phyloP scores from a whole-genome alignment of 2,888 invertebrate species.

The Drosophila anomalata region DNA sequence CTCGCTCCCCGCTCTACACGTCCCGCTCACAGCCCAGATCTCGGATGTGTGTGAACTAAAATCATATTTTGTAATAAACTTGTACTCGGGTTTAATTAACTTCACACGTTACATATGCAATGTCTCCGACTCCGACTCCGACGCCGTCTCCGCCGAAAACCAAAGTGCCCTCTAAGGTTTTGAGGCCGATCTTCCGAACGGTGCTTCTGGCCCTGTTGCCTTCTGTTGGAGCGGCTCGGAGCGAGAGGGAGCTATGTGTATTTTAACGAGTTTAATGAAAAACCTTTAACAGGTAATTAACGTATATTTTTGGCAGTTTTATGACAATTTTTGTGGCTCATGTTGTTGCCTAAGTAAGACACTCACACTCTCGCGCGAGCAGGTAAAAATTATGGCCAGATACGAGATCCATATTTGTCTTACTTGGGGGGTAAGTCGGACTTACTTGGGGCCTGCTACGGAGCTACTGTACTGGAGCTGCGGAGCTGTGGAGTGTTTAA shows the following conservation, averaged over 20 bases:
- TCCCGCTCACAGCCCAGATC: constrained; percentile 8
- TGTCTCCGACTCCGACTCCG: not conserved
- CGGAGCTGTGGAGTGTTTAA: constrained; percentile 65
- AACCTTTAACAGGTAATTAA: constrained; percentile 78
- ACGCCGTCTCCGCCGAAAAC: constrained; percentile 1
- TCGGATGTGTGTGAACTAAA: constrained; percentile 62
- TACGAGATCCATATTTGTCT: constrained; percentile 48
- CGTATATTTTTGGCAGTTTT: constrained; percentile 77
- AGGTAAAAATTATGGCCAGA: constrained; percentile 27
- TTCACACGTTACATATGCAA: constrained; percentile 67
- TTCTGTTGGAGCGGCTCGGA: not conserved
- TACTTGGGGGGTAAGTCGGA: constrained; percentile 22
- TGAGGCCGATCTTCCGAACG: constrained; percentile 42
- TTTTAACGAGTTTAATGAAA: constrained; percentile 78
- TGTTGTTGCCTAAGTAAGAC: constrained; percentile 59
- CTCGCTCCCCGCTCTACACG: constrained; percentile 2
- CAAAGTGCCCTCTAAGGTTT: constrained; percentile 1
- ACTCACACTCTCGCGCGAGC: constrained; percentile 17
- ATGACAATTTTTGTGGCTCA: constrained; percentile 56
- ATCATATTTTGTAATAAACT: constrained; percentile 76
- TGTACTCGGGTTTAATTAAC: constrained; percentile 73
- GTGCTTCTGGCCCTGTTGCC: constrained; percentile 34
- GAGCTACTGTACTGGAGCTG: constrained; percentile 26
- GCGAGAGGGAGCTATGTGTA: constrained; percentile 22
- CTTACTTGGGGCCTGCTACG: constrained; percentile 49